Evolutionary conservation across 2,797 vertebrate species (phyloP).

Genomic region (Dryobates pubescens): DNA sequence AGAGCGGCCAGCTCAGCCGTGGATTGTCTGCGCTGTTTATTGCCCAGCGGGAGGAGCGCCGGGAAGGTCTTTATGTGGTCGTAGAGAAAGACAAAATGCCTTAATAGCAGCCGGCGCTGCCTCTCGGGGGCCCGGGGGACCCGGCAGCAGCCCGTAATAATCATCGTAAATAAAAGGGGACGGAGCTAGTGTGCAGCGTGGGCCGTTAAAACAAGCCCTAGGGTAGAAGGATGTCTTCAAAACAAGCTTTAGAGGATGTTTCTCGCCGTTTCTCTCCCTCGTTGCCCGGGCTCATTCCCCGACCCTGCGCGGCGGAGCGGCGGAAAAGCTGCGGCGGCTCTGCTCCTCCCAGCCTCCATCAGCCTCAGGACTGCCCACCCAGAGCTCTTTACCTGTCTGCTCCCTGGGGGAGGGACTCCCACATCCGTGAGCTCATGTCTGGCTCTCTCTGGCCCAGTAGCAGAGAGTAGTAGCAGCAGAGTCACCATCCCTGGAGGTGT

Average conservation of each 20-base stretch:
- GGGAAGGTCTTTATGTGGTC: constrained; percentile 60
- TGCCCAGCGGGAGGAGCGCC: constrained; percentile 25
- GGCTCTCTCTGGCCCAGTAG: neutral
- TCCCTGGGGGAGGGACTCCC: neutral
- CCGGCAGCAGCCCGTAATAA: constrained; percentile 49
- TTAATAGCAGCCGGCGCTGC: constrained; percentile 58
- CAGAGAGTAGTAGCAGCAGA: neutral
- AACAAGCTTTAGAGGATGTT: constrained; percentile 42
- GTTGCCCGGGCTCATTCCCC: constrained; percentile 55
- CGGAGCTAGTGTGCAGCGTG: neutral
- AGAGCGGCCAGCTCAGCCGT: neutral
- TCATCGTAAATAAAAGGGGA: constrained; percentile 64
- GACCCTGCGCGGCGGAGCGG: constrained; percentile 1
- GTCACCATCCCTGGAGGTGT: too few relatives aligned
- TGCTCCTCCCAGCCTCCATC: neutral
- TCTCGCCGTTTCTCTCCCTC: constrained; percentile 31
- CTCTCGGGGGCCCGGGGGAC: constrained; percentile 37
- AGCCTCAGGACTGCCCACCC: too few relatives aligned
- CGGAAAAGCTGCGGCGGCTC: constrained; percentile 8
- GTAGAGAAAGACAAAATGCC: constrained; percentile 65
- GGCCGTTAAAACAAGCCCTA: constrained; percentile 40
- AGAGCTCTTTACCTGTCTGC: neutral
- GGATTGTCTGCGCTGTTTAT: constrained; percentile 19
- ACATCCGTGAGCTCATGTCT: neutral
- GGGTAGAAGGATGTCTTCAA: constrained; percentile 63